Conservation (phyloP, 2,888 invertebrate species). For the Dastarcus helophoroides region DNA sequence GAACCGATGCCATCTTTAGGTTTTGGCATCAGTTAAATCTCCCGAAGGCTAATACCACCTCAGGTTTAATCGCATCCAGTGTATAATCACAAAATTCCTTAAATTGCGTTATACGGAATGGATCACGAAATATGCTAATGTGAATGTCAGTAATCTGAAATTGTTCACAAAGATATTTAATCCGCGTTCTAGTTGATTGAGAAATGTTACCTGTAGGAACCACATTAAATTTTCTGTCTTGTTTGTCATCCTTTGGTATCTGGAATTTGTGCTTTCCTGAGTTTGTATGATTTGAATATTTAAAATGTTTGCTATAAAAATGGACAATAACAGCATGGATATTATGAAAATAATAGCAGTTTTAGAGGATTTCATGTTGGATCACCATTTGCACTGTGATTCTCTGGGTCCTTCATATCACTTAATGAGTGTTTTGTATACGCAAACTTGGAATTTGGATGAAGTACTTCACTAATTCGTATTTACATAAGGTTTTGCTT, state of each 20-base stretch:
- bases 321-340: slow-evolving; percentile 51
- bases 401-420: no score
- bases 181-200: background rate
- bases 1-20: slow-evolving; percentile 68
- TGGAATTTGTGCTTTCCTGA: slow-evolving; percentile 17
- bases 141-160: slow-evolving; percentile 80
- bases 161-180: background rate
- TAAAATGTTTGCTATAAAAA: slow-evolving; percentile 57
- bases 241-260: slow-evolving; percentile 43
- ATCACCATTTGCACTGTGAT: no score
- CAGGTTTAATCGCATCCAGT: slow-evolving; percentile 59
- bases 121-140: slow-evolving; percentile 73
- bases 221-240: slow-evolving; percentile 52
- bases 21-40: slow-evolving; percentile 82
- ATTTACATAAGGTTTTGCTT: no score
- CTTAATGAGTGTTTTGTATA: no score
- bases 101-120: slow-evolving; percentile 61
- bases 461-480: no score
- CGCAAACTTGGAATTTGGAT: no score
- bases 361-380: no score
- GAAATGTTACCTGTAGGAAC: slow-evolving; percentile 58
- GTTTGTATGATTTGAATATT: slow-evolving; percentile 47
- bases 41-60: slow-evolving; percentile 74
- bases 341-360: no score
- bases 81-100: slow-evolving; percentile 68